Conservation (phyloP, 2,888 invertebrate genomes). For the Eupithecia exiguata region DNA sequence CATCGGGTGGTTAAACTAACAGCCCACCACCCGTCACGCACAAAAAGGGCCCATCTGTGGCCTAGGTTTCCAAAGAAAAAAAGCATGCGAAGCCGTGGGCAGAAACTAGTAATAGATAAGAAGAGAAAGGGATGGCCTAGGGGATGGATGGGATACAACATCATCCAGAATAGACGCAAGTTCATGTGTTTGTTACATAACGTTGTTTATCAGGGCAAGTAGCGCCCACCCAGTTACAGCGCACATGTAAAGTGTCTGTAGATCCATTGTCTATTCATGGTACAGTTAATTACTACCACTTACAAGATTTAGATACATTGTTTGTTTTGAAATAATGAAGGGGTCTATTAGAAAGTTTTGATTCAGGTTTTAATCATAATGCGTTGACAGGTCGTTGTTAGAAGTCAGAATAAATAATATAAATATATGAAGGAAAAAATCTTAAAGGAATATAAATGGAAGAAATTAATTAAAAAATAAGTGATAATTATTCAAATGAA, state of each 20-base stretch:
- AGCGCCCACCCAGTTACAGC: conserved; percentile 22
- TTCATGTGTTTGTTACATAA: conserved; percentile 12
- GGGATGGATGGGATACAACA: neutral
- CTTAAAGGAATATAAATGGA: too few species aligned
- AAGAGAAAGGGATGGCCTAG: neutral
- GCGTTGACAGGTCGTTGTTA: conserved; percentile 1
- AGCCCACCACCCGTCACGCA: too few species aligned
- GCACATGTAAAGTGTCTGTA: conserved; percentile 24
- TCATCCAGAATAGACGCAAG: neutral
- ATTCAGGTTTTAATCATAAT: conserved; percentile 18
- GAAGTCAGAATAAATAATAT: neutral
- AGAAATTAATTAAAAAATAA: neutral
- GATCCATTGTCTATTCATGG: conserved; percentile 47
- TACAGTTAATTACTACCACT: conserved; percentile 38
- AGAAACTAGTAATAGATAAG: neutral
- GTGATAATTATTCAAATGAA: neutral
- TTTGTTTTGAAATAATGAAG: conserved; percentile 43
- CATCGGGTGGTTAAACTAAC: too few species aligned
- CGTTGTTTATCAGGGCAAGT: conserved; percentile 5
- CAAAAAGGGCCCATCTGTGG: too few species aligned
- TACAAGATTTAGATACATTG: conserved; percentile 36
- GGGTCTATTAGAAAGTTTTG: conserved; percentile 39
- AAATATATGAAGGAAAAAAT: neutral
- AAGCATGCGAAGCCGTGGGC: too few species aligned
- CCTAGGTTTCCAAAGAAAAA: too few species aligned